Conservation (phyloP, 2,888 invertebrate species). For the Drosophila kuntzei region DNA sequence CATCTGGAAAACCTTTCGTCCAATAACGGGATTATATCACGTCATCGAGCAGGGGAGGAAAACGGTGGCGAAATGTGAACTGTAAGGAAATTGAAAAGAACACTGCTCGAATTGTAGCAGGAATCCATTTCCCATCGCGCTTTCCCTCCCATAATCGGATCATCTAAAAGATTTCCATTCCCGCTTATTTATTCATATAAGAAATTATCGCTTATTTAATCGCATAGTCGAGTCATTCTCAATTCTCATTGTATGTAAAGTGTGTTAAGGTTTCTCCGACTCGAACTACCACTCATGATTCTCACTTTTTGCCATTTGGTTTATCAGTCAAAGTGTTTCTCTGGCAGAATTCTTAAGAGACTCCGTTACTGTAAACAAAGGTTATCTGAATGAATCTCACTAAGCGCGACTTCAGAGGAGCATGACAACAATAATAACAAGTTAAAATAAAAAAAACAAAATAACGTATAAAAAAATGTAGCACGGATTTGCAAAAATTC, state of each 20-base stretch:
- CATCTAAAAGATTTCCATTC: constrained; percentile 29
- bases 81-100: constrained; percentile 27
- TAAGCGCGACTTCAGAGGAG: constrained; percentile 37
- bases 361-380: constrained; percentile 68
- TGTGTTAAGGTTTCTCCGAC: constrained; percentile 21
- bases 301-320: constrained; percentile 60
- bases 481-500: constrained; percentile 76
- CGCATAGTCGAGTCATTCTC: constrained; percentile 44
- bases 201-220: constrained; percentile 82
- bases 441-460: constrained; percentile 28
- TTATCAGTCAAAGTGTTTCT: constrained; percentile 57
- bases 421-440: constrained; percentile 65
- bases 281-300: constrained; percentile 32
- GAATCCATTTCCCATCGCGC: constrained; percentile 2
- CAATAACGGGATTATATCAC: constrained; percentile 66
- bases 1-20: constrained; percentile 22
- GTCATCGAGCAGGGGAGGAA: constrained; percentile 17
- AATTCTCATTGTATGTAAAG: constrained; percentile 63
- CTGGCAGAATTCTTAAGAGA: constrained; percentile 47
- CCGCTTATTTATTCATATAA: constrained; percentile 76
- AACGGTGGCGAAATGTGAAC: constrained; percentile 23
- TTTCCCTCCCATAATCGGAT: constrained; percentile 42
- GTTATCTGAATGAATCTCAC: constrained; percentile 62
- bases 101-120: neutral
- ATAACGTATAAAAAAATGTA: constrained; percentile 58